Evolutionary conservation across 2,113 vertebrate species (phyloP).

Genomic region (Hippoglossus stenolepis): DNA sequence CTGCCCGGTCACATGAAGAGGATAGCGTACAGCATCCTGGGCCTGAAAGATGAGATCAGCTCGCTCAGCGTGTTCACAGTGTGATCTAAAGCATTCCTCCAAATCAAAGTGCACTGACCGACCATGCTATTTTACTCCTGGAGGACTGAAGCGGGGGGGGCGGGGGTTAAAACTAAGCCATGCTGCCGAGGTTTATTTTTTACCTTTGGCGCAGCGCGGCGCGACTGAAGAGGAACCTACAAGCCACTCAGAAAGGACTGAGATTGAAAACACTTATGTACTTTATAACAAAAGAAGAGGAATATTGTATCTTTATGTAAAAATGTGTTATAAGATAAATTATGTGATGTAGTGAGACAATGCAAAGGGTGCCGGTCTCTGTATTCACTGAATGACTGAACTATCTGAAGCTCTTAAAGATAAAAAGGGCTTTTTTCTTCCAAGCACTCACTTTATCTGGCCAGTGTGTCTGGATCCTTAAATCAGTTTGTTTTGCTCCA

Average conservation of each 20-base stretch:
- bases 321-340: conserved; percentile 43
- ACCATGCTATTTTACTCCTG: conserved; percentile 66
- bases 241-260: conserved; percentile 61
- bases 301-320: conserved; percentile 65
- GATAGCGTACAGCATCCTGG: conserved; percentile 93
- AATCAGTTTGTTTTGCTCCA: conserved; percentile 41
- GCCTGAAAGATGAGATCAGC: conserved; percentile 90
- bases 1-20: conserved; percentile 95
- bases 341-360: conserved; percentile 42
- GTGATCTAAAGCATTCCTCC: conserved; percentile 73
- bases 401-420: conserved; percentile 45
- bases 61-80: conserved; percentile 86
- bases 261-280: conserved; percentile 69
- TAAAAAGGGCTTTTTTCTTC: conserved; percentile 35
- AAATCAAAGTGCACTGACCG: conserved; percentile 71
- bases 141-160: conserved; percentile 40
- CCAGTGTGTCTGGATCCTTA: conserved; percentile 43
- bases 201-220: conserved; percentile 18
- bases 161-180: conserved; percentile 30
- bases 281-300: conserved; percentile 59
- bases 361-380: conserved; percentile 29
- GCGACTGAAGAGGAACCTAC: conserved; percentile 65
- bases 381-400: conserved; percentile 61
- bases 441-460: conserved; percentile 61
- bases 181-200: conserved; percentile 6